Evolutionary conservation across 2,797 vertebrate genomes (phyloP).

Genomic region (Malurus splendens): DNA sequence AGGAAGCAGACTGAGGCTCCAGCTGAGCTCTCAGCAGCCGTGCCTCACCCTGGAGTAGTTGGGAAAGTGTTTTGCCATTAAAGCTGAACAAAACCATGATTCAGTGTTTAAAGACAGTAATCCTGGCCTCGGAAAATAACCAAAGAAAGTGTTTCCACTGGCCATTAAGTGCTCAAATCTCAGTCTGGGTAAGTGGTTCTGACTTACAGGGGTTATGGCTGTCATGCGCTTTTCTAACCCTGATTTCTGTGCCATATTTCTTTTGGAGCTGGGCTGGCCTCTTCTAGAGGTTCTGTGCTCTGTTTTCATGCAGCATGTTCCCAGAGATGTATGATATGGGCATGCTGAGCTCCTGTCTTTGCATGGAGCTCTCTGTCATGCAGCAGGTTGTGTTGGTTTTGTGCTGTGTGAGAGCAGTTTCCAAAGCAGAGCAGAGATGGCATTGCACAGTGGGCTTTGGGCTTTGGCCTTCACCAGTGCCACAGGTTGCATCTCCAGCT

Average conservation of each 20-base stretch:
- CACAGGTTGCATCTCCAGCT: not conserved
- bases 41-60: not conserved
- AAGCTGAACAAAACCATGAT: not conserved
- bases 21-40: not conserved
- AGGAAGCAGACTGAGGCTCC: not conserved
- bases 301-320: not conserved
- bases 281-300: not conserved
- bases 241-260: not conserved
- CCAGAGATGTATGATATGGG: fast-evolving
- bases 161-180: not conserved
- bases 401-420: not conserved
- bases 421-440: not conserved
- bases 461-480: not conserved
- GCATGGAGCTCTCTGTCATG: not conserved
- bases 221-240: not conserved
- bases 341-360: not conserved
- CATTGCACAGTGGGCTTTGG: not conserved
- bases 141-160: not conserved
- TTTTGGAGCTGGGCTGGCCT: not conserved
- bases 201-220: not conserved
- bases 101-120: not conserved
- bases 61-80: not conserved
- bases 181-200: not conserved
- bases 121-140: not conserved
- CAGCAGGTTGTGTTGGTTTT: not conserved